Percentiles rank a stretch among this genome's conserved stretches.
Conservation (phyloP, 1,140 invertebrate genomes). For the Hylaeus anthracinus region DNA sequence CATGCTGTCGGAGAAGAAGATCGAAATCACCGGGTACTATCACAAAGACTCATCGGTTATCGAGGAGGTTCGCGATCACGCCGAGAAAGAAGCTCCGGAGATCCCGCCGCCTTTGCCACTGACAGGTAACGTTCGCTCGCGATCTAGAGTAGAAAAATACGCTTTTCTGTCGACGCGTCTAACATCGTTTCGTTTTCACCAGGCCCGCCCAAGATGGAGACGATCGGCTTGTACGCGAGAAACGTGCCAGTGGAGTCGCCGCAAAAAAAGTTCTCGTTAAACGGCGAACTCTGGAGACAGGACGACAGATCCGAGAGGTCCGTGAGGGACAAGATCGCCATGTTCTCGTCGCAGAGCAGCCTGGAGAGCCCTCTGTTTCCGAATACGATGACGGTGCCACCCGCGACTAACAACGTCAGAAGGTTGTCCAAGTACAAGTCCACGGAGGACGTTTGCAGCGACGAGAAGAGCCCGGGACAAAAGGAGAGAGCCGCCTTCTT, state of each 20-base stretch:
- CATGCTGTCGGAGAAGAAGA: conserved; percentile 66
- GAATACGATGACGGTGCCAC: conserved; percentile 61
- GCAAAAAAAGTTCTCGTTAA: conserved; percentile 69
- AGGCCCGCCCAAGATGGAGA: conserved; percentile 72
- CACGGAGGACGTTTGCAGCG: conserved; percentile 80
- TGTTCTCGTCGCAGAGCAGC: conserved; percentile 85
- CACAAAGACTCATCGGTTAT: conserved; percentile 56
- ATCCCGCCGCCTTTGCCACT: conserved; percentile 77
- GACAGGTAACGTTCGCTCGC: conserved; percentile 49
- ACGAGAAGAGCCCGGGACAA: conserved; percentile 60
- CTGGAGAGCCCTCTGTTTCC: conserved; percentile 72
- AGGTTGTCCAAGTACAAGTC: conserved; percentile 80
- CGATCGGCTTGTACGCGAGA: conserved; percentile 36
- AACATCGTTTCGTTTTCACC: not conserved
- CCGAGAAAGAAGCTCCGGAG: conserved; percentile 50
- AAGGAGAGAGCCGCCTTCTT: conserved; percentile 61
- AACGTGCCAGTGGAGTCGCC: conserved; percentile 42
- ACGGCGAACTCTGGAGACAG: conserved; percentile 81
- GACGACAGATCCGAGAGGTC: conserved; percentile 89
- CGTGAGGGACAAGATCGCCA: conserved; percentile 92
- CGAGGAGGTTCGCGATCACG: conserved; percentile 30
- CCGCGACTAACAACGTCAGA: conserved; percentile 53
- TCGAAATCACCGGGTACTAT: conserved; percentile 70
- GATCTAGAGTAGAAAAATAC: not conserved
- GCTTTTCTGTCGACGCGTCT: not conserved